Evolutionary conservation across 2,888 invertebrate species (phyloP).

Genomic region (Anaspis maculata): DNA sequence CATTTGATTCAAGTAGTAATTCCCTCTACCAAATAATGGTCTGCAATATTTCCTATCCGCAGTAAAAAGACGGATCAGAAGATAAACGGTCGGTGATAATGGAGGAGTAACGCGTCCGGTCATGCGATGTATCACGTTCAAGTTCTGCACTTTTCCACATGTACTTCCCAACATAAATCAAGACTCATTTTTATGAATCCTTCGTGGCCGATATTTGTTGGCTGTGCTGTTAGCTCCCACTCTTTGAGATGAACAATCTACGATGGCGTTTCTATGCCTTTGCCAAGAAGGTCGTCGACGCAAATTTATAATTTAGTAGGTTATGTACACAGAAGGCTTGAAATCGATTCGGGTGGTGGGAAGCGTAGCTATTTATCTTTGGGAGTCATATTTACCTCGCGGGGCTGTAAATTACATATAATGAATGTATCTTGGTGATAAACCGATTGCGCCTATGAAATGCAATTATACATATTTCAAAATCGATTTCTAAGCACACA

Average conservation of each 20-base stretch:
- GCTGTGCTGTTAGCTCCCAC: too few relatives aligned
- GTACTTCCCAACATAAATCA: conserved; percentile 3
- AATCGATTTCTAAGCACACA: too few relatives aligned
- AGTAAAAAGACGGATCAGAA: conserved; percentile 6
- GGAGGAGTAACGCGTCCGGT: too few relatives aligned
- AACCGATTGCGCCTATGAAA: conserved; percentile 14
- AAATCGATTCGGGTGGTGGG: conserved; percentile 18
- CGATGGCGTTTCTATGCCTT: conserved; percentile 4
- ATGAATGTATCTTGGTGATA: conserved; percentile 22
- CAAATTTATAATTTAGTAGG: conserved; percentile 8
- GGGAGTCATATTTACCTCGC: conserved; percentile 23
- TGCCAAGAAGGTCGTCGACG: conserved; percentile 3
- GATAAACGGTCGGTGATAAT: not conserved
- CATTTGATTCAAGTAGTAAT: too few relatives aligned
- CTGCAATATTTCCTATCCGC: too few relatives aligned
- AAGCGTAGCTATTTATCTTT: conserved; percentile 23
- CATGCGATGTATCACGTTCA: not conserved
- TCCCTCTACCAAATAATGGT: too few relatives aligned
- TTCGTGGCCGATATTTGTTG: conserved; percentile 4
- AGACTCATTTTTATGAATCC: conserved; percentile 4
- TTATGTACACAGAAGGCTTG: conserved; percentile 5
- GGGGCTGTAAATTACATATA: conserved; percentile 24
- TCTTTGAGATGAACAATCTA: conserved; percentile 7
- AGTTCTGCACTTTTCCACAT: not conserved
- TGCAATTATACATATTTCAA: conserved; percentile 5